Evolutionary conservation across 2,888 invertebrate genomes (phyloP).

Genomic region (Agriotes lineatus): DNA sequence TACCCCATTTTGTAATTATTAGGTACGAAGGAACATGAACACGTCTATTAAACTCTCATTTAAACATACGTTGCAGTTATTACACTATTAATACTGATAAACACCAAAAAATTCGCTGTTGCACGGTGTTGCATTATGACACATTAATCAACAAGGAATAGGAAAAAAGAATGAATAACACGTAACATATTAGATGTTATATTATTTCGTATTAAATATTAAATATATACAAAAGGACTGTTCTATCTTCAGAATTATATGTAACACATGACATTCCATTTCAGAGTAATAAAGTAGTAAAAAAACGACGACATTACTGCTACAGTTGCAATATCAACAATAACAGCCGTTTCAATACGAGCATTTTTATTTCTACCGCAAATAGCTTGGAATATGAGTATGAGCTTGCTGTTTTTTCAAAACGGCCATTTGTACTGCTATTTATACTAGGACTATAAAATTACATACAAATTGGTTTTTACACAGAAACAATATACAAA

Average conservation of each 20-base stretch:
- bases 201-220: constrained; percentile 49
- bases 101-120: too few species aligned
- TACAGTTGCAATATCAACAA: constrained; percentile 31
- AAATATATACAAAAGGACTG: constrained; percentile 53
- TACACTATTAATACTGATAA: too few species aligned
- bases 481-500: constrained; percentile 29
- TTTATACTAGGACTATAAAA: constrained; percentile 16
- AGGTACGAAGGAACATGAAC: too few species aligned
- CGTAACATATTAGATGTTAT: constrained; percentile 48
- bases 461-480: constrained; percentile 27
- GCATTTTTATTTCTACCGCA: constrained; percentile 15
- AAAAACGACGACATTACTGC: constrained; percentile 29
- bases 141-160: too few species aligned
- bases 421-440: constrained; percentile 40
- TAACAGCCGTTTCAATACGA: constrained; percentile 29
- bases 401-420: neutral
- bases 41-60: too few species aligned
- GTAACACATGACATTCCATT: constrained; percentile 39
- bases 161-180: too few species aligned
- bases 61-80: too few species aligned
- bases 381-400: constrained; percentile 11
- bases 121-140: too few species aligned
- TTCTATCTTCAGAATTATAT: constrained; percentile 38
- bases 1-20: too few species aligned
- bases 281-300: constrained; percentile 42